These are phyloP conservation scores for Antheraea yamamai DNA, from an alignment of 2,888 invertebrate genomes.

Conservation along the genomic window DNA sequence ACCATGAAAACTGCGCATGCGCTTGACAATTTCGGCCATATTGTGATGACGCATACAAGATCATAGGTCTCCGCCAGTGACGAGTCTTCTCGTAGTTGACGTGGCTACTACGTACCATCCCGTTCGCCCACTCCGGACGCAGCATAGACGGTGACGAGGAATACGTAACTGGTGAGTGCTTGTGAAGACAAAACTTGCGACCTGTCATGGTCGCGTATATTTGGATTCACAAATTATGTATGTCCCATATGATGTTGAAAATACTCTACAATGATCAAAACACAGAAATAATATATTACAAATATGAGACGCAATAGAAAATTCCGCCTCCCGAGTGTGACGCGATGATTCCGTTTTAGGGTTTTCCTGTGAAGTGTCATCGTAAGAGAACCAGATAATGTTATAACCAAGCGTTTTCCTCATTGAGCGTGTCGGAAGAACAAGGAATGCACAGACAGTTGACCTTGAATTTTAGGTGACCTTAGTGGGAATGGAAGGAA, in stretches of 20 bases:
- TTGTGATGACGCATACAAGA: constrained; percentile 90
- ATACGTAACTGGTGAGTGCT: constrained; percentile 96
- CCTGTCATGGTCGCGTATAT: constrained; percentile 77
- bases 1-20: constrained; percentile 63
- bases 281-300: constrained; percentile 59
- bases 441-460: constrained; percentile 73
- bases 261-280: constrained; percentile 47
- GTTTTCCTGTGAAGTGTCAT: constrained; percentile 63
- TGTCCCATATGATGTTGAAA: constrained; percentile 54
- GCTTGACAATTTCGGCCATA: constrained; percentile 84
- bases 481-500: constrained; percentile 90
- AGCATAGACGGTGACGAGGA: constrained; percentile 97
- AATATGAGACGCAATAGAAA: constrained; percentile 73
- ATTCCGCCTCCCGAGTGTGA: constrained; percentile 66
- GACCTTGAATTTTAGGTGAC: constrained; percentile 86
- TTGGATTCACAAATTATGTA: constrained; percentile 71
- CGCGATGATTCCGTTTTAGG: constrained; percentile 73
- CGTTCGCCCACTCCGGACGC: constrained; percentile 96
- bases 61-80: constrained; percentile 90
- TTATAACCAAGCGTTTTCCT: constrained; percentile 23
- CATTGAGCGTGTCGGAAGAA: constrained; percentile 53
- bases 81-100: constrained; percentile 94
- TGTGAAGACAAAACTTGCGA: constrained; percentile 80
- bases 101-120: constrained; percentile 96
- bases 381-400: constrained; percentile 35